Percentiles rank a stretch among this genome's conserved stretches.
Conservation (phyloP, 2,888 invertebrate species). For the Andricus quercusramuli region DNA sequence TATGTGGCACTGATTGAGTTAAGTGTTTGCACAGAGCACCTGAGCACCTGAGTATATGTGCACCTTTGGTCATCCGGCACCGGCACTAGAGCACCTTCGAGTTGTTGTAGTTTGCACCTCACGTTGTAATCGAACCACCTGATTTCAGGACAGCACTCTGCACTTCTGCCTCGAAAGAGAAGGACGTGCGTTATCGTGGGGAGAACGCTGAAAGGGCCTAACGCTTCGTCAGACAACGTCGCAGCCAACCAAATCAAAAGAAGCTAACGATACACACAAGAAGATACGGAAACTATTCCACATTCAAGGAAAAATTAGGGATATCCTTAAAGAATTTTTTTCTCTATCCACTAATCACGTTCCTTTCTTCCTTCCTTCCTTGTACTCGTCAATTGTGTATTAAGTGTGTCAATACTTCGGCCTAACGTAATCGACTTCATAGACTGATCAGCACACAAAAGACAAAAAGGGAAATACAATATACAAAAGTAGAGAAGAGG, state of each 20-base stretch:
- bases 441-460: constrained; percentile 3
- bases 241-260: constrained; percentile 15
- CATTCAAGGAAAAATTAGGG: constrained; percentile 16
- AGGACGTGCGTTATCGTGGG: constrained; percentile 32
- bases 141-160: constrained; percentile 54
- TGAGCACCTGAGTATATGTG: constrained; percentile 36
- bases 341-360: constrained; percentile 19
- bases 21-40: constrained; percentile 44
- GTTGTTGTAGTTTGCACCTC: constrained; percentile 41
- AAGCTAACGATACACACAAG: constrained; percentile 1
- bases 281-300: not conserved
- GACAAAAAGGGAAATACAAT: not conserved
- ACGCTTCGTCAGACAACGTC: constrained; percentile 11
- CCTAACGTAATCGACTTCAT: constrained; percentile 23
- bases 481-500: not conserved
- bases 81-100: constrained; percentile 43
- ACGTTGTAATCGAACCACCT: constrained; percentile 53
- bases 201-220: constrained; percentile 29
- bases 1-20: constrained; percentile 12
- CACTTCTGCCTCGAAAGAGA: constrained; percentile 35
- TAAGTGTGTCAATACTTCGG: constrained; percentile 20
- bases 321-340: constrained; percentile 47
- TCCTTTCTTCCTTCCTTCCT: constrained; percentile 34
- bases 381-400: constrained; percentile 28
- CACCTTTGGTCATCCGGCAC: constrained; percentile 42